A percentile compares a stretch with the other conserved stretches of the same genome.
These are phyloP conservation scores for Monoplex corrugatus DNA, from an alignment of 2,888 invertebrate species.

Conservation along the genomic window DNA sequence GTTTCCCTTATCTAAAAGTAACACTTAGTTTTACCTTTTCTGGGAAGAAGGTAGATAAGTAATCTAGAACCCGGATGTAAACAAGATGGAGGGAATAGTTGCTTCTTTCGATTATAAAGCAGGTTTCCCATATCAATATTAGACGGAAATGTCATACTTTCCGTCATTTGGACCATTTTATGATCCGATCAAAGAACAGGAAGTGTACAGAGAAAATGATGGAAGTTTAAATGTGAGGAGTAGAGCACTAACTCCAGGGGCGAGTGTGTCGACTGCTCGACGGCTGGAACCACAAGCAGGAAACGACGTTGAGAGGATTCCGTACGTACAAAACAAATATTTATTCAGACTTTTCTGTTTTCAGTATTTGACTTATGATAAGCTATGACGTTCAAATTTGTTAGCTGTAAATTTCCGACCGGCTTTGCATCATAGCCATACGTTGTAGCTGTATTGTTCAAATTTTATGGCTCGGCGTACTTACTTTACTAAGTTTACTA, in stretches of 20 bases:
- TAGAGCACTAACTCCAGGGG: constrained; percentile 32
- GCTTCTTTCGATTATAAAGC: constrained; percentile 33
- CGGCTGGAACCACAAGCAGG: constrained; percentile 27
- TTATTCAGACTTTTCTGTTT: not conserved
- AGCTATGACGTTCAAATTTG: no score
- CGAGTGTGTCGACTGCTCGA: constrained; percentile 20
- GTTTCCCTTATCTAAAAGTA: not conserved
- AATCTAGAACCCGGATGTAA: constrained; percentile 60
- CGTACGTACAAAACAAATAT: not conserved
- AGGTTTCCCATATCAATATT: constrained; percentile 37
- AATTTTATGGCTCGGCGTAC: no score
- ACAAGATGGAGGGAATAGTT: constrained; percentile 61
- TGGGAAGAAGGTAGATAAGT: not conserved
- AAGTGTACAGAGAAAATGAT: constrained; percentile 63
- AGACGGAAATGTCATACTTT: constrained; percentile 64
- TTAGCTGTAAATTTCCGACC: no score
- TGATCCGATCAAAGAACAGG: constrained; percentile 66
- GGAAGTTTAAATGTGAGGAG: constrained; percentile 59
- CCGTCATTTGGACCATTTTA: constrained; percentile 66
- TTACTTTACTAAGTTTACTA: no score
- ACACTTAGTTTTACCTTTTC: not conserved
- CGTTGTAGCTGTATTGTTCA: no score
- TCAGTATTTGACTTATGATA: no score
- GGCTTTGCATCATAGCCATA: no score
- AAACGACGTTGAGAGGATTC: constrained; percentile 16